phyloP scores from a whole-genome alignment of 2,113 vertebrate genomes.

The Tetrax tetrax region DNA sequence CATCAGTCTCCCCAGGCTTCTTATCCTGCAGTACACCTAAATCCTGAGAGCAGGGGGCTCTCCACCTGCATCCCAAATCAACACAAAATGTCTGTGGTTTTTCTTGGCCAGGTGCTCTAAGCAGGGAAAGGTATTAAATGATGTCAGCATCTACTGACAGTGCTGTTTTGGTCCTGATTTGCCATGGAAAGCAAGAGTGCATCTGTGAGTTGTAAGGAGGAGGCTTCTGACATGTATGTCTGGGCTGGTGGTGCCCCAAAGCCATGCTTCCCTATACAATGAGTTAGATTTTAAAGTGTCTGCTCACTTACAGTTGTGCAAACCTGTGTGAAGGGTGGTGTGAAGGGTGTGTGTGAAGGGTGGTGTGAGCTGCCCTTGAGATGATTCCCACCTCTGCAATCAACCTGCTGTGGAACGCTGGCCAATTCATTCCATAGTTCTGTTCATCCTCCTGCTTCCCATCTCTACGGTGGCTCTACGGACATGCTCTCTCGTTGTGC shows the following conservation, averaged over 20 bases:
- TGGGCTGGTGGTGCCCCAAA: not conserved
- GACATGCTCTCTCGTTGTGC: not conserved
- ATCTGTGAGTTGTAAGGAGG: not conserved
- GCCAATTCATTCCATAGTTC: not conserved
- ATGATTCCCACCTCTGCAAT: not conserved
- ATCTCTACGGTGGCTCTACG: not conserved
- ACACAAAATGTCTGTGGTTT: not conserved
- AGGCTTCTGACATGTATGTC: fast-evolving
- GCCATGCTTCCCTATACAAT: not conserved
- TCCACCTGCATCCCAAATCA: not conserved
- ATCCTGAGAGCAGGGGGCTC: not conserved
- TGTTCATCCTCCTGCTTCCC: not conserved
- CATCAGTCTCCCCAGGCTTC: not conserved
- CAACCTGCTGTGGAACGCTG: not conserved
- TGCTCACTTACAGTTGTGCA: not conserved
- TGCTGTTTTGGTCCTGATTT: not conserved
- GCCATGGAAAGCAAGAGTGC: not conserved
- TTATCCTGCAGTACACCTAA: not conserved
- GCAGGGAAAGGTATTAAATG: not conserved
- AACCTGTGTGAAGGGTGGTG: not conserved
- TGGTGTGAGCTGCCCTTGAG: not conserved
- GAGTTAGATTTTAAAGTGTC: not conserved
- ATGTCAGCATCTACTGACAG: not conserved
- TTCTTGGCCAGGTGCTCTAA: not conserved
- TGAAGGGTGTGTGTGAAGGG: not conserved